Percentiles rank a stretch among this genome's conserved stretches.
Evolutionary conservation across 2,888 invertebrate genomes (phyloP).

Genomic region (Platypus cylindrus): DNA sequence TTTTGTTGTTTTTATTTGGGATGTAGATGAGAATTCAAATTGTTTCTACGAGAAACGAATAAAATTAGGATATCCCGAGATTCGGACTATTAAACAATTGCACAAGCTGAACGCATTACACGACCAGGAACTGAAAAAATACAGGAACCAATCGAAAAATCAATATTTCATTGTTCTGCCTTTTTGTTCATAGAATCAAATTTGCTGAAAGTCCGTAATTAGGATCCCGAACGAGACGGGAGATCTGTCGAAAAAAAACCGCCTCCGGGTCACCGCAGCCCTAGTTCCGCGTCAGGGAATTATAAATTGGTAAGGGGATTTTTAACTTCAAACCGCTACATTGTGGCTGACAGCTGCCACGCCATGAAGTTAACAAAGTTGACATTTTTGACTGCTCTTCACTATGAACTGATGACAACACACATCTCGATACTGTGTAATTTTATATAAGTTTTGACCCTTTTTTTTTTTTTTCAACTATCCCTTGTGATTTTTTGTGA

Average conservation of each 20-base stretch:
- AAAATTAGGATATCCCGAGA: no score
- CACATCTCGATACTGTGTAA: no score
- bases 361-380: slow-evolving; percentile 31
- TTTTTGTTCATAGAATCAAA: slow-evolving; percentile 20
- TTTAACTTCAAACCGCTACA: slow-evolving; percentile 36
- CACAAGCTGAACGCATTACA: no score
- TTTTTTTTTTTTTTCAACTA: no score
- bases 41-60: no score
- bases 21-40: no score
- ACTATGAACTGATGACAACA: no score
- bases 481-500: no score
- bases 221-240: slow-evolving; percentile 20
- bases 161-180: slow-evolving; percentile 1
- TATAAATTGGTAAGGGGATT: slow-evolving; percentile 34
- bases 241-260: slow-evolving; percentile 18
- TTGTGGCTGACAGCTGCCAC: slow-evolving; percentile 38
- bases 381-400: slow-evolving; percentile 23
- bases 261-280: slow-evolving; percentile 7
- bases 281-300: slow-evolving; percentile 26
- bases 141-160: slow-evolving; percentile 2
- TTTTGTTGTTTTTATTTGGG: no score
- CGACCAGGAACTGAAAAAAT: no score
- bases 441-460: no score
- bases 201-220: slow-evolving; percentile 30
- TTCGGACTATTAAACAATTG: no score